Conservation (phyloP, 1,140 invertebrate species). For the Drosophila sucinea region DNA sequence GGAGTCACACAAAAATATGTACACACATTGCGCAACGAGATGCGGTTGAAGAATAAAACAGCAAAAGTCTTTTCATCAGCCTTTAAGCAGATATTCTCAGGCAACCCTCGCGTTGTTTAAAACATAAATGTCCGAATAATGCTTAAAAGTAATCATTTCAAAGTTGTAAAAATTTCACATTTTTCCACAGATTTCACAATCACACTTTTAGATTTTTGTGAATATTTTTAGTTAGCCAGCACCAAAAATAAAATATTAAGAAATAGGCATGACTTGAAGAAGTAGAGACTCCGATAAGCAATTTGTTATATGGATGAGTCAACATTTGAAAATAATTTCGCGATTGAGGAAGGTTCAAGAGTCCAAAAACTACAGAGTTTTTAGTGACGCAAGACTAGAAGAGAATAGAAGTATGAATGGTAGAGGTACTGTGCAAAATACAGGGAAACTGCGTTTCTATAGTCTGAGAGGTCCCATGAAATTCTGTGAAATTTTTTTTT, state of each 20-base stretch:
- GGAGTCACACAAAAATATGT: not conserved
- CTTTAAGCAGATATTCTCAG: no score
- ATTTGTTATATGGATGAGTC: not conserved
- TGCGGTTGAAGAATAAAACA: not conserved
- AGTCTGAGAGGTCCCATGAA: no score
- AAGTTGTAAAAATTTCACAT: not conserved
- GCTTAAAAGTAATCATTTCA: not conserved
- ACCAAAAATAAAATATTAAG: not conserved
- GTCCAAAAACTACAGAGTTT: not conserved
- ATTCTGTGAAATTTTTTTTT: no score
- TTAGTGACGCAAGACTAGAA: not conserved
- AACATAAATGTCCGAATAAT: not conserved
- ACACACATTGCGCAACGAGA: not conserved
- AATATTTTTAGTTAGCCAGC: not conserved
- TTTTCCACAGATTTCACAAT: not conserved
- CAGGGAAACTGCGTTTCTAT: no score
- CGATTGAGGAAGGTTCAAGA: not conserved
- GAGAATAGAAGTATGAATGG: no score
- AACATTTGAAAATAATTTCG: not conserved
- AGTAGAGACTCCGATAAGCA: not conserved
- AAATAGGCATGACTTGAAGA: not conserved
- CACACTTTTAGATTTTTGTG: not conserved
- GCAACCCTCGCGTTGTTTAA: no score
- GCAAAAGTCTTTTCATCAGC: not conserved
- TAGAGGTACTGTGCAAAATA: no score